Percentiles rank a stretch among this genome's conserved stretches.
Conservation (phyloP, 2,797 vertebrate genomes). For the Dendrocincla fuliginosa region DNA sequence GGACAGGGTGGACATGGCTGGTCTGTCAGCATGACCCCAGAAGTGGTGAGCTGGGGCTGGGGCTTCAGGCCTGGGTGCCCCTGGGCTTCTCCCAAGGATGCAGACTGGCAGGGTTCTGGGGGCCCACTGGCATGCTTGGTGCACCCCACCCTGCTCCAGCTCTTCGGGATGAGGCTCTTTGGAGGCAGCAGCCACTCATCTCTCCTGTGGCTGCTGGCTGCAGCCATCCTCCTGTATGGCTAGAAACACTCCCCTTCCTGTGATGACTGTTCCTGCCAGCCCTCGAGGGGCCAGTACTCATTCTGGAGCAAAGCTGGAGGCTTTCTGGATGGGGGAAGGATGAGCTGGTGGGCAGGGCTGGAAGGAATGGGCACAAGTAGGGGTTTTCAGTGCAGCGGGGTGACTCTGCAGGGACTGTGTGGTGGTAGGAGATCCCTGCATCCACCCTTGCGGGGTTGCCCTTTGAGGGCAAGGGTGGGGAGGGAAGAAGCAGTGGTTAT, state of each 20-base stretch:
- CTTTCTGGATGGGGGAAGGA: neutral
- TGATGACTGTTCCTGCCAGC: neutral
- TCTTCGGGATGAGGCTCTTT: neutral
- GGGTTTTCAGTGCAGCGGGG: neutral
- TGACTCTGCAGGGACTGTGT: neutral
- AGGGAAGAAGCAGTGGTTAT: neutral
- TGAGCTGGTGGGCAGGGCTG: neutral
- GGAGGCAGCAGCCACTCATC: fast-evolving
- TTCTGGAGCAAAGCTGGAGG: neutral
- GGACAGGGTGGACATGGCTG: fast-evolving
- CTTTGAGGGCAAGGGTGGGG: neutral
- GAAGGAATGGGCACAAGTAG: neutral
- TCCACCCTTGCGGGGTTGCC: neutral
- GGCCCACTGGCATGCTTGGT: fast-evolving
- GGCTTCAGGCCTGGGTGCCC: neutral
- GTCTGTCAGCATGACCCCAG: fast-evolving
- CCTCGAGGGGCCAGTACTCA: fast-evolving
- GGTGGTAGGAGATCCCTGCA: neutral
- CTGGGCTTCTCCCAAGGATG: neutral
- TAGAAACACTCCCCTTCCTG: neutral
- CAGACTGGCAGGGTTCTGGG: neutral
- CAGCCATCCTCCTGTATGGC: neutral
- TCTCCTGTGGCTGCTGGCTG: neutral
- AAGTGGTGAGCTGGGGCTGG: neutral
- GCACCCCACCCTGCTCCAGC: neutral